These are phyloP conservation scores for Philotrypesis tridentata DNA, from an alignment of 1,140 invertebrate species.

Conservation along the genomic window DNA sequence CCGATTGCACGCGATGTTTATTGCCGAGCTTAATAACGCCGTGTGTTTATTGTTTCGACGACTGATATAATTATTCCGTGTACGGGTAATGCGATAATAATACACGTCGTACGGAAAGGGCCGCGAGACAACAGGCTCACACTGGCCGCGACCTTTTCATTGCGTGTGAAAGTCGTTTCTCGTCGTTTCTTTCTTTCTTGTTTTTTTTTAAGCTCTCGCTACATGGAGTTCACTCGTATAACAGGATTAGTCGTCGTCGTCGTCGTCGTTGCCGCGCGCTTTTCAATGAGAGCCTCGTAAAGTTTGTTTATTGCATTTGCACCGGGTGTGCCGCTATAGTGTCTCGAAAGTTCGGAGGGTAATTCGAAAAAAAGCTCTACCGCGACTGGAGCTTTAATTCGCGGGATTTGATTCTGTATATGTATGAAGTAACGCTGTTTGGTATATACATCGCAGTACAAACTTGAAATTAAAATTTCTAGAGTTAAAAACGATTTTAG, in stretches of 20 bases:
- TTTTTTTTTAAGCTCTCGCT: not conserved
- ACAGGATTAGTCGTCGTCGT: not conserved
- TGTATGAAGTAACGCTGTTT: no score
- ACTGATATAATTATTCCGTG: not conserved
- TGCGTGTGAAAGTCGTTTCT: not conserved
- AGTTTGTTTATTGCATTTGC: slow-evolving; percentile 17
- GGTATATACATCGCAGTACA: no score
- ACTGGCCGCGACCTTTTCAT: not conserved
- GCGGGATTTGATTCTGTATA: not conserved
- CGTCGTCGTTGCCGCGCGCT: not conserved
- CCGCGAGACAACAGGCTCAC: no score
- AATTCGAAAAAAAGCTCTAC: not conserved
- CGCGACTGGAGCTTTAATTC: not conserved
- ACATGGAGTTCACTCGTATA: not conserved
- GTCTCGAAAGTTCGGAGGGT: not conserved
- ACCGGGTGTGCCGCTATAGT: no score
- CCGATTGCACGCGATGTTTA: not conserved
- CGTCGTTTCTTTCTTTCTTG: no score
- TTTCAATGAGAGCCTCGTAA: not conserved
- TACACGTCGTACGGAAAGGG: no score
- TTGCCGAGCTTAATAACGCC: no score
- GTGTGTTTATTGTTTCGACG: no score
- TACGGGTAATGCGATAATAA: not conserved
- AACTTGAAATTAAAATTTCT: no score
- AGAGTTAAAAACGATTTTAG: no score